Base-by-base conservation (phyloP, 2,797 vertebrate species). In the Cossypha dichroa region DNA sequence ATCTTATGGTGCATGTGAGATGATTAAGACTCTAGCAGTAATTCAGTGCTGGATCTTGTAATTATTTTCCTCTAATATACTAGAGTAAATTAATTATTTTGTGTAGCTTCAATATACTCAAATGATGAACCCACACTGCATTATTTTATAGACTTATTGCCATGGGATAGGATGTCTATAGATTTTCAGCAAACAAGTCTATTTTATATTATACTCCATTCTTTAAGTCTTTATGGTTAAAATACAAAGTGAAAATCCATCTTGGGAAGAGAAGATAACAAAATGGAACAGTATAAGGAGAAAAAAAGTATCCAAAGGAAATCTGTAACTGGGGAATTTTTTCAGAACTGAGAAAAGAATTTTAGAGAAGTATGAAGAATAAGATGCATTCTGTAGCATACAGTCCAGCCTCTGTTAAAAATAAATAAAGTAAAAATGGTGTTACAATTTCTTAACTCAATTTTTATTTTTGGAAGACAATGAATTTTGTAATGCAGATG, bases 21-120 rank as follows among this genome's bases (percentile, higher is more conserved):
- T 84, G 43, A 92, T 91, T 94, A 94, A 90, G 76, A 59, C 31
- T 73, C 41, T 29, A 88, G 40, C 43, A 83, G 75, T 80, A 77
- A 80, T 78, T 92, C 66, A 86, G 25, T 60, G 18, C 14, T 1
- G 3, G 38, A 68, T 77, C 68, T 81, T 81, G 49, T 43, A 80
- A 91, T 84, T 86, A 55, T 86, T 90, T 85, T 88, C 15, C 33
- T 86, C 38, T 66, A 45, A 77, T 73, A 13, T 7, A 64, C 28
- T 51, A 70, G 78, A 85, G 10, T 15, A 94, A 72, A 88, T 84
- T 56, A 67, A 78, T 78, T 88, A 62, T 62, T 86, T 78, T 72
- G 11, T 64, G 29, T 74, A 48, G 21, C 7, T 85, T 91, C 54
- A 80, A 26, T 80, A 66, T 38, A 80, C 40, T 58, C 5, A 38